These are phyloP conservation scores for Nipponacmea schrenckii DNA, from an alignment of 2,888 invertebrate species.

Conservation along the genomic window DNA sequence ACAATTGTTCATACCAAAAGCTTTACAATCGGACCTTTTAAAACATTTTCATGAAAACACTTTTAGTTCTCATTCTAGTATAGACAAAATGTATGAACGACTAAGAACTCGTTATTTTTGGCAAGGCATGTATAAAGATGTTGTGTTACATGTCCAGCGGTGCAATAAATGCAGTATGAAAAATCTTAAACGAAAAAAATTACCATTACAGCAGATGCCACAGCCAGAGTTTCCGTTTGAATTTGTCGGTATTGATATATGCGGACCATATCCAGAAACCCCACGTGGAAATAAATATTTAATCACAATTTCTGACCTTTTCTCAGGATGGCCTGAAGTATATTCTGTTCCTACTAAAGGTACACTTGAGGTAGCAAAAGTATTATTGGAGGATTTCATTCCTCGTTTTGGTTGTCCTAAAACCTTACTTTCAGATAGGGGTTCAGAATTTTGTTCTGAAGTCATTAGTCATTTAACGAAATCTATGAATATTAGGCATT, in stretches of 20 bases:
- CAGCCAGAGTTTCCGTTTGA: constrained; percentile 6
- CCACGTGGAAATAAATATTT: constrained; percentile 3
- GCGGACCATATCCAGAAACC: constrained; percentile 2
- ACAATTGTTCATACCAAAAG: background rate
- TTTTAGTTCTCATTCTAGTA: constrained; percentile 2
- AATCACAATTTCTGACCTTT: constrained; percentile 4
- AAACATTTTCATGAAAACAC: background rate
- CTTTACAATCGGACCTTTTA: background rate
- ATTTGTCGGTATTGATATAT: constrained; percentile 8
- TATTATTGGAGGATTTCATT: constrained; percentile 4
- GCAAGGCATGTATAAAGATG: constrained; percentile 13
- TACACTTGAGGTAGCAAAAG: background rate
- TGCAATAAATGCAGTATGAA: constrained; percentile 11
- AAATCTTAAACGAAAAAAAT: background rate
- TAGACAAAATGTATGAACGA: constrained; percentile 11
- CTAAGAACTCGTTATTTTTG: constrained; percentile 9
- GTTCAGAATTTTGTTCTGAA: background rate
- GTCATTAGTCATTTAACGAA: background rate
- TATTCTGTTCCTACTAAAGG: constrained; percentile 1
- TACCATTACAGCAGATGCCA: background rate
- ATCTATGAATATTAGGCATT: background rate
- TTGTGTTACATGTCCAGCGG: background rate
- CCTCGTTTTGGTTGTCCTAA: background rate
- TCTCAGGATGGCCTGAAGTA: constrained; percentile 16
- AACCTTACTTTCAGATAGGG: background rate